Evolutionary conservation across 2,113 vertebrate genomes (phyloP).

Genomic region (Thunnus thynnus): DNA sequence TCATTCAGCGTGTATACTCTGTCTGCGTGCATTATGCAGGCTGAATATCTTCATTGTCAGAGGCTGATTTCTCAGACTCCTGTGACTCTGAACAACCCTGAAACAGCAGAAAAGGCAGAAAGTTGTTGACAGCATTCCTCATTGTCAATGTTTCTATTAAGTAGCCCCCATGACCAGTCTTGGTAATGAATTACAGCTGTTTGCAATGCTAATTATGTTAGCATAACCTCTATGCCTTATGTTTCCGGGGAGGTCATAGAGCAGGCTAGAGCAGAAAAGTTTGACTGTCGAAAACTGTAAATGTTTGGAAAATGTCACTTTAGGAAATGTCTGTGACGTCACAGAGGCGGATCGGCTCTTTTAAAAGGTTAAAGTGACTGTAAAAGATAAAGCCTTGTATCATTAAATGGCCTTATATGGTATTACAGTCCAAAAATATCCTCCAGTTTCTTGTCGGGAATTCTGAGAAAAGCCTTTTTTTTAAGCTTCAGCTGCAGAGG

Average conservation of each 20-base stretch:
- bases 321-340: slow-evolving; percentile 34
- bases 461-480: slow-evolving; percentile 53
- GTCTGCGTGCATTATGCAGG: slow-evolving; percentile 47
- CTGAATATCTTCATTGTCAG: slow-evolving; percentile 76
- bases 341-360: slow-evolving; percentile 29
- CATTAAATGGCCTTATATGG: slow-evolving; percentile 72
- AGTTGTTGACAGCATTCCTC: slow-evolving; percentile 63
- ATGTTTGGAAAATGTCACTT: slow-evolving; percentile 43
- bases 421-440: slow-evolving; percentile 60
- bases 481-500: slow-evolving; percentile 41
- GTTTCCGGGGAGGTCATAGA: slow-evolving; percentile 35
- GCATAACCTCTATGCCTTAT: slow-evolving; percentile 12
- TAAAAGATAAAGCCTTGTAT: slow-evolving; percentile 55
- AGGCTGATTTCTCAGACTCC: slow-evolving; percentile 61
- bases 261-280: slow-evolving; percentile 1
- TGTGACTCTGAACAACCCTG: slow-evolving; percentile 69
- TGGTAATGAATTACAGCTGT: slow-evolving; percentile 55
- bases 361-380: slow-evolving; percentile 52
- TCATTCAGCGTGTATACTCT: slow-evolving; percentile 40
- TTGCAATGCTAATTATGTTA: slow-evolving; percentile 54
- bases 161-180: slow-evolving; percentile 50
- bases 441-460: slow-evolving; percentile 37
- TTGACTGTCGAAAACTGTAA: slow-evolving; percentile 35
- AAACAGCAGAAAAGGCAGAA: slow-evolving; percentile 66
- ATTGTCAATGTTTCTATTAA: slow-evolving; percentile 56